A percentile compares a stretch with the other conserved stretches of the same genome.
Conservation (phyloP, 92 coral and sea anemone species). For the Palythoa grandis region DNA sequence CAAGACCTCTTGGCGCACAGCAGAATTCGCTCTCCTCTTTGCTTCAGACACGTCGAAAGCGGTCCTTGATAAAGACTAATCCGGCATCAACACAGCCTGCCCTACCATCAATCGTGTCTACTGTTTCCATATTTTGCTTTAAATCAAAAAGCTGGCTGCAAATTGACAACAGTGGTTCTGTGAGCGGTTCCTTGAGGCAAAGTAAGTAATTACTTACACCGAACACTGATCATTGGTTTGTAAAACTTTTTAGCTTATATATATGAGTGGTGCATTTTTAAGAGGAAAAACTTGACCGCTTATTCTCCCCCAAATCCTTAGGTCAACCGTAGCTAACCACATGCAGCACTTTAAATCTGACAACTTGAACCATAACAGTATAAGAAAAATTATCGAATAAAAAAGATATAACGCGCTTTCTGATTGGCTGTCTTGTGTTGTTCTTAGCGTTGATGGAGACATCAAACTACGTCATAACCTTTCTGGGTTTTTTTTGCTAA, state of each 20-base stretch:
- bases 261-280: no score
- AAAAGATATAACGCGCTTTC: no score
- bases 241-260: not conserved
- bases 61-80: not conserved
- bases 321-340: no score
- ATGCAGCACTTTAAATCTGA: no score
- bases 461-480: no score
- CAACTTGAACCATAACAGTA: no score
- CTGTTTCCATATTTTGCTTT: conserved; percentile 12
- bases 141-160: conserved; percentile 23
- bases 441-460: no score
- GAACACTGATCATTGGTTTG: not conserved
- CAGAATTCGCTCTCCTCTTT: not conserved
- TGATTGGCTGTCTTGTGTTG: no score
- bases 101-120: conserved; percentile 9
- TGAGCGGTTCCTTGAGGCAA: conserved; percentile 10
- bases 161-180: conserved; percentile 10
- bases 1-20: not conserved
- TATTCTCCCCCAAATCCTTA: no score
- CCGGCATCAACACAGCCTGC: not conserved
- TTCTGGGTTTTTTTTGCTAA: no score
- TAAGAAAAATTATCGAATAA: no score
- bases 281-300: no score
- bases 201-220: not conserved
- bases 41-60: not conserved